Conservation (phyloP, 2,113 vertebrate species). For the Psittacula cyanocephala region DNA sequence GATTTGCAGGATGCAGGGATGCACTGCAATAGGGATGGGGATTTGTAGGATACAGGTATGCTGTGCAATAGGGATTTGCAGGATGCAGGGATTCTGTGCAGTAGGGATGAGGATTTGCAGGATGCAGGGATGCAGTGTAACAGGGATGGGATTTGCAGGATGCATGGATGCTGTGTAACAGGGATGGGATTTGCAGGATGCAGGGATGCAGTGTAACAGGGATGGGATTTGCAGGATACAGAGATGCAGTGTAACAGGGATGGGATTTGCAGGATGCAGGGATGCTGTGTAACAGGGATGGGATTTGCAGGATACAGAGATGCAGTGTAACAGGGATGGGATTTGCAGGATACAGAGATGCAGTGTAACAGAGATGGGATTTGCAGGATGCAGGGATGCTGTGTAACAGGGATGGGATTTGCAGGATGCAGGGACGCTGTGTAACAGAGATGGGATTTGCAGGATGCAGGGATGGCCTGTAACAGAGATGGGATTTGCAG, state of each 20-base stretch:
- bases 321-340: background rate
- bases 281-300: fast-evolving
- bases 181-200: background rate
- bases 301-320: background rate
- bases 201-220: background rate
- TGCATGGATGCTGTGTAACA: background rate
- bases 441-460: background rate
- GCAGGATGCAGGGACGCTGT: background rate
- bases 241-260: too few species aligned
- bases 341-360: background rate
- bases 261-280: too few species aligned
- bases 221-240: background rate
- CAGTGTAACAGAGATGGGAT: background rate
- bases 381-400: background rate
- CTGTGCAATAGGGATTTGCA: too few species aligned
- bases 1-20: background rate
- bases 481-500: background rate
- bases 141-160: too few species aligned
- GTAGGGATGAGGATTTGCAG: background rate
- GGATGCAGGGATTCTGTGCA: background rate
- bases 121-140: fast-evolving
- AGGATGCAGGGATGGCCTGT: background rate
- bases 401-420: background rate
- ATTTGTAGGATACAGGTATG: background rate
- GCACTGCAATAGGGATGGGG: background rate